Conservation (phyloP, 2,888 invertebrate species). For the Calliphora vomitoria region DNA sequence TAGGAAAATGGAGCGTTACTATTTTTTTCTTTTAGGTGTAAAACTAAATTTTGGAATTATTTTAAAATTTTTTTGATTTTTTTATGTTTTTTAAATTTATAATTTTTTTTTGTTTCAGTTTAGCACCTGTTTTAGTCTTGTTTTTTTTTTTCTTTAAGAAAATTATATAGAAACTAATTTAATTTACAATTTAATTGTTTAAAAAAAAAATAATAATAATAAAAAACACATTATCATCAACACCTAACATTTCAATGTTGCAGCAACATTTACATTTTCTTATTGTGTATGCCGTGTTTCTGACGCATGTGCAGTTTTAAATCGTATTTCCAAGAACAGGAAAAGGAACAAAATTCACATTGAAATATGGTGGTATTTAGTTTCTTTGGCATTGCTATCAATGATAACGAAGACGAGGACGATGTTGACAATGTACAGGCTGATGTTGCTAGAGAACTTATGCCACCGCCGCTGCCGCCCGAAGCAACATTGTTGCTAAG, state of each 20-base stretch:
- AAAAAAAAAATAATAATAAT: background rate
- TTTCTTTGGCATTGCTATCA: conserved; percentile 77
- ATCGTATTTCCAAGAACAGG: conserved; percentile 85
- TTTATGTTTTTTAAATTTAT: too few species aligned
- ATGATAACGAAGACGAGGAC: conserved; percentile 54
- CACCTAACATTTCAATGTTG: conserved; percentile 70
- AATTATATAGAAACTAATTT: background rate
- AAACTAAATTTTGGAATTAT: conserved; percentile 7
- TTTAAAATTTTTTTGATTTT: conserved; percentile 14
- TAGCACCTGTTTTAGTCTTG: conserved; percentile 50
- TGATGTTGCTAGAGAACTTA: background rate
- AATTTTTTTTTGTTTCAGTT: conserved; percentile 1
- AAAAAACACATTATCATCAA: background rate
- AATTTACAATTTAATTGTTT: conserved; percentile 3
- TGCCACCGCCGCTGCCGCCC: too few species aligned
- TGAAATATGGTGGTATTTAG: conserved; percentile 81
- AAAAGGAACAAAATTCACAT: conserved; percentile 84
- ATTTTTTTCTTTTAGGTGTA: background rate
- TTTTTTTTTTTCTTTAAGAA: conserved; percentile 21
- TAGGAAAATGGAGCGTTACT: conserved; percentile 67
- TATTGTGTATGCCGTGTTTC: conserved; percentile 84
- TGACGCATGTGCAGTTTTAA: conserved; percentile 84
- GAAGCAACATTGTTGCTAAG: conserved; percentile 58
- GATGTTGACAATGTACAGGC: conserved; percentile 58
- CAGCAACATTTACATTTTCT: conserved; percentile 82